These are phyloP conservation scores for Syritta pipiens DNA, from an alignment of 2,888 invertebrate genomes.

Conservation along the genomic window DNA sequence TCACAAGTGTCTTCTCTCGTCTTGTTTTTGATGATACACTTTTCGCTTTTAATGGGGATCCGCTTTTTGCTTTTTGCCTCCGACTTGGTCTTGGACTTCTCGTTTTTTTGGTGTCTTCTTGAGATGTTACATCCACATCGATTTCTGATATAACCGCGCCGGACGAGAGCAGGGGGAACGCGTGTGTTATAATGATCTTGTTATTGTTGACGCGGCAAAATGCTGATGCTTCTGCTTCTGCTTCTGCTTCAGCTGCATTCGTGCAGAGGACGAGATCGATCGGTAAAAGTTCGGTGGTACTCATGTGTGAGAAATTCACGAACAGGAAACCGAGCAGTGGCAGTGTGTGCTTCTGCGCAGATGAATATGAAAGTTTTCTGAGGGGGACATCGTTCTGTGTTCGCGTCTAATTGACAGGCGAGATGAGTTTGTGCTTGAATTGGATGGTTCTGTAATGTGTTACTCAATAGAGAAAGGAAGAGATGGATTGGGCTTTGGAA, in stretches of 20 bases:
- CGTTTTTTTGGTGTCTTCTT: constrained; percentile 37
- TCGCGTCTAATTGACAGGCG: constrained; percentile 53
- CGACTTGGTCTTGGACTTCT: constrained; percentile 37
- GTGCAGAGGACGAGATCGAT: constrained; percentile 46
- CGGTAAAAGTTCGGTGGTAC: constrained; percentile 52
- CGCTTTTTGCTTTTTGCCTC: constrained; percentile 9
- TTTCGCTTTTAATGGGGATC: constrained; percentile 56
- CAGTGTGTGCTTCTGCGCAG: not conserved
- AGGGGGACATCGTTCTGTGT: not conserved
- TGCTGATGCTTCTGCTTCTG: not conserved
- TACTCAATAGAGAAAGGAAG: constrained; percentile 63
- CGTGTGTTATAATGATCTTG: constrained; percentile 63
- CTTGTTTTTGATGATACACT: constrained; percentile 54
- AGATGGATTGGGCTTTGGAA: constrained; percentile 9
- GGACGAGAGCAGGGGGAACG: constrained; percentile 3
- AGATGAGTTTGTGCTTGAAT: constrained; percentile 40
- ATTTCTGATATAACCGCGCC: constrained; percentile 59
- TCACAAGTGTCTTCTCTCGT: constrained; percentile 38
- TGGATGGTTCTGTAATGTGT: constrained; percentile 49
- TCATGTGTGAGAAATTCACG: constrained; percentile 67
- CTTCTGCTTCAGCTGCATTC: constrained; percentile 5
- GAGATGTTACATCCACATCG: constrained; percentile 49
- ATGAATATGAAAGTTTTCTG: constrained; percentile 60
- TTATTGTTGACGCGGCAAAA: constrained; percentile 48
- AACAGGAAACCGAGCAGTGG: constrained; percentile 52